Evolutionary conservation across 2,888 invertebrate genomes (phyloP), one percentile per base, ranked within the genome.

Genomic region (Drosophila borborema): DNA sequence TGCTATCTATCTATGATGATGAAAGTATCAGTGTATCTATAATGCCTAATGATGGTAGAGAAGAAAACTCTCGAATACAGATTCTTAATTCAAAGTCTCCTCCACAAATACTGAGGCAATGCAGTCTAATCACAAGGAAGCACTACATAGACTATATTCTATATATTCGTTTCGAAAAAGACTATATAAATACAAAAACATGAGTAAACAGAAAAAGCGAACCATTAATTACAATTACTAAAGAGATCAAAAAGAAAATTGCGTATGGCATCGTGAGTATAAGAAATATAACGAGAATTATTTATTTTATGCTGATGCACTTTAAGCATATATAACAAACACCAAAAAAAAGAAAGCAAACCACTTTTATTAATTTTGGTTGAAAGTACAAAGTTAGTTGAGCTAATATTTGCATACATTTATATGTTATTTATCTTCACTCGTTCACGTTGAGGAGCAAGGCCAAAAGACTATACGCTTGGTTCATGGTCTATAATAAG

Each of bases 401-500:
- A 18, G 7, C 18, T 40, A 5, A 20, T 23, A 16, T 20, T 40
- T 54, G 4, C 23, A 18, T 18, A 34, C 9, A 20, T 23, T 23
- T 23, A 2, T 28, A 23, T 23, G 23, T 10, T 5, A 28, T 53
- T 38, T 16, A 16, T 23, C 5, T n/a, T 3, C 12, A 2, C 18
- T 28, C 43, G 46, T 81, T 66, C 48, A 81, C 69, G 28, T 84
- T 84, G 1, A 83, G 72, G 18, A 83, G 58, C 53, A 83, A 46
- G 23, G 83, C 86, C 61, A 84, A 70, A 8, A 84, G 64, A 49
- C 81, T 84, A 23, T 83, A 86, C 43, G 83, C 74, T 43, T 86
- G 85, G 54, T 84, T 84, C 20, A 84, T 69, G 28, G 64, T 71
- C 84, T 81, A 68, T 3, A 83, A 77, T 5, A 51, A 14, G 53